These are phyloP conservation scores for Vandiemenella viatica DNA, from an alignment of 2,888 invertebrate species.

Conservation along the genomic window DNA sequence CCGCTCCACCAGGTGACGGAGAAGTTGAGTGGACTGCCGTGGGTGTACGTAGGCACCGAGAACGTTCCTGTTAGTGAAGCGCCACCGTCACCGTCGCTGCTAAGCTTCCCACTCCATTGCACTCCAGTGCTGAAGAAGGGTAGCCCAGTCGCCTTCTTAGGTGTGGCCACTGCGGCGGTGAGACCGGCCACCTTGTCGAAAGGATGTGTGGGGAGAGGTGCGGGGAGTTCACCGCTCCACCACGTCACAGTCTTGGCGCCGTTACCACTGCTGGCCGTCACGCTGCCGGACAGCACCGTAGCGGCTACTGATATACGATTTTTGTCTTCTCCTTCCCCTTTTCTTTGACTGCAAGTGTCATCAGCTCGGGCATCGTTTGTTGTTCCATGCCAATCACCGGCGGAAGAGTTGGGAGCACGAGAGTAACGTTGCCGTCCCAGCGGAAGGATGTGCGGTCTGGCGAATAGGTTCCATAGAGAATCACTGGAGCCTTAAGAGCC, in stretches of 20 bases:
- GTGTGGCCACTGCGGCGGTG: not conserved
- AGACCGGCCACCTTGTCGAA: not conserved
- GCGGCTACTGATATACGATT: not conserved
- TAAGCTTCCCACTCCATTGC: slow-evolving; percentile 5
- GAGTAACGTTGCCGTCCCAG: slow-evolving; percentile 11
- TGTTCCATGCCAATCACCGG: not conserved
- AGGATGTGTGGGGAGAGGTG: not conserved
- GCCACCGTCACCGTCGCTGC: not conserved
- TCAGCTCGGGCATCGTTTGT: not conserved
- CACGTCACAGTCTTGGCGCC: slow-evolving; percentile 3
- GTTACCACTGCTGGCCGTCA: slow-evolving; percentile 5
- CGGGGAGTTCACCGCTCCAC: slow-evolving; percentile 7
- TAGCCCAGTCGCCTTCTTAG: not conserved
- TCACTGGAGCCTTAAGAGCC: slow-evolving; percentile 3
- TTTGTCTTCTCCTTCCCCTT: not conserved
- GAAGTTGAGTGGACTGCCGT: slow-evolving; percentile 1
- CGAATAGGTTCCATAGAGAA: slow-evolving; percentile 6
- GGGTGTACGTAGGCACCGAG: slow-evolving; percentile 2
- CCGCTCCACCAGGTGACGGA: slow-evolving; percentile 7
- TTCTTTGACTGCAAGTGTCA: not conserved
- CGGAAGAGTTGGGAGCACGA: slow-evolving; percentile 1
- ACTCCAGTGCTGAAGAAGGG: slow-evolving; percentile 3
- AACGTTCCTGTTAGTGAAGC: slow-evolving; percentile 5
- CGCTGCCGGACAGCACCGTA: not conserved
- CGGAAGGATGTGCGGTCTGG: not conserved